Base-by-base conservation (phyloP, 1,140 invertebrate species). In the Ceratina calcarata region DNA sequence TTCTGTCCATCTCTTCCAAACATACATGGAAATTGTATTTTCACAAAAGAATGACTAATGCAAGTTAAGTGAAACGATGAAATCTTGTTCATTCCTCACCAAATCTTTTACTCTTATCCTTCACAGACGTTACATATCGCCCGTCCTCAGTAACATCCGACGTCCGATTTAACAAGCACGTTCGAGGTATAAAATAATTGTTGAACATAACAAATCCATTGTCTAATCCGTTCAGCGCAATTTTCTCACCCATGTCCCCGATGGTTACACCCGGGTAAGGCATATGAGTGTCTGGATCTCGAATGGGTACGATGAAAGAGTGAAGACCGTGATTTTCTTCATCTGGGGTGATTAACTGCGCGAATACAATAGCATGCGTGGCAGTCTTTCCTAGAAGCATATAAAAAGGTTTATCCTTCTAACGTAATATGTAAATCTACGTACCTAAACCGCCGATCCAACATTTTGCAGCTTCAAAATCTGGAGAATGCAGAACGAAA, bases 401-500 rank as follows among this genome's bases (percentile, higher is more conserved):
- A 32, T 32, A 32, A 32, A 32, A 32, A 1, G 27, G 27, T 32
- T 32, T 32, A 32, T 32, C 4, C 27, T 51, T 68, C 16, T n/a
- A 22, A 10, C 6, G 20, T 37, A 22, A 32, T 32, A 32, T 32
- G 27, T 4, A 32, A 32, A 4, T 4, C 10, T 32, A 24, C 7
- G 62, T 94, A 95, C 97, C 97, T 93, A 98, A 94, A 93, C 97
- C 97, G 85, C 97, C 98, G 86, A 96, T 94, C 98, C 98, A 99
- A 93, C 97, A 98, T 94, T 99, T 99, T 61, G 97, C 97, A 32
- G 98, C 97, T 92, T 98, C 96, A 93, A 99, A 97, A 92, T 98
- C 97, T 0, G 98, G 98, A 0, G 98, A 97, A 90, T 99, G 95
- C 13, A 99, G 94, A 32, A 99, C 94, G 93, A 99, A 99, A 91